A percentile compares a stretch with the other conserved stretches of the same genome.
These are phyloP conservation scores for Drosophila mimetica DNA, from an alignment of 2,888 invertebrate species.

Conservation along the genomic window DNA sequence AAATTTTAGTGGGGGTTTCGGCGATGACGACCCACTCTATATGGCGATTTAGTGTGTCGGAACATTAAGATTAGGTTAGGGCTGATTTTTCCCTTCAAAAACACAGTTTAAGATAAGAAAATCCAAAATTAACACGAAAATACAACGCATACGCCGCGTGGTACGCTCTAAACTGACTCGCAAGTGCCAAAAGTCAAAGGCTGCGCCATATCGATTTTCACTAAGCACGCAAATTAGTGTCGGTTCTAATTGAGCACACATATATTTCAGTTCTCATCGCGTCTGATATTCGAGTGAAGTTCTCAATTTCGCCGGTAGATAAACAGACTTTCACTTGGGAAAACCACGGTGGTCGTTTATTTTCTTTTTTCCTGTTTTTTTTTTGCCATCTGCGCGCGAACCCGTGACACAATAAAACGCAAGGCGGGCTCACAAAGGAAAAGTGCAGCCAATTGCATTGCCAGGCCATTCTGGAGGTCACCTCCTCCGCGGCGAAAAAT, in stretches of 20 bases:
- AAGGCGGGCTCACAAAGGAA: conserved; percentile 33
- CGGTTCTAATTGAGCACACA: conserved; percentile 58
- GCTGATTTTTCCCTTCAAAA: conserved; percentile 39
- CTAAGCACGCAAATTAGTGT: conserved; percentile 64
- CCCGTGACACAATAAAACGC: conserved; percentile 73
- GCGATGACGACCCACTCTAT: conserved; percentile 17
- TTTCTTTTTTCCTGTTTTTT: conserved; percentile 6
- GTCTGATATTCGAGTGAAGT: neutral
- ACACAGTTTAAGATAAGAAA: neutral
- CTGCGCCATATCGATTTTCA: conserved; percentile 68
- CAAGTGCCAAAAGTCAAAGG: conserved; percentile 23
- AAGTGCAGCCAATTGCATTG: conserved; percentile 47
- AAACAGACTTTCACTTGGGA: conserved; percentile 35
- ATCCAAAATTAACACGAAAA: neutral
- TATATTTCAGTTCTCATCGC: conserved; percentile 4
- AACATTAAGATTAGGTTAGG: conserved; percentile 72
- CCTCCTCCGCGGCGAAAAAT: conserved; percentile 20
- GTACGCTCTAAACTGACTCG: conserved; percentile 27
- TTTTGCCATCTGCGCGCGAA: conserved; percentile 34
- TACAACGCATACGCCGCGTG: conserved; percentile 9
- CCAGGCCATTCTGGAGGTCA: conserved; percentile 45
- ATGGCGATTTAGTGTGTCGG: conserved; percentile 51
- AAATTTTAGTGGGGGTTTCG: neutral
- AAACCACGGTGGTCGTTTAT: conserved; percentile 34
- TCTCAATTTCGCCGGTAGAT: neutral